These are phyloP conservation scores for Cossypha dichroa DNA, from an alignment of 2,797 vertebrate genomes.

Conservation along the genomic window DNA sequence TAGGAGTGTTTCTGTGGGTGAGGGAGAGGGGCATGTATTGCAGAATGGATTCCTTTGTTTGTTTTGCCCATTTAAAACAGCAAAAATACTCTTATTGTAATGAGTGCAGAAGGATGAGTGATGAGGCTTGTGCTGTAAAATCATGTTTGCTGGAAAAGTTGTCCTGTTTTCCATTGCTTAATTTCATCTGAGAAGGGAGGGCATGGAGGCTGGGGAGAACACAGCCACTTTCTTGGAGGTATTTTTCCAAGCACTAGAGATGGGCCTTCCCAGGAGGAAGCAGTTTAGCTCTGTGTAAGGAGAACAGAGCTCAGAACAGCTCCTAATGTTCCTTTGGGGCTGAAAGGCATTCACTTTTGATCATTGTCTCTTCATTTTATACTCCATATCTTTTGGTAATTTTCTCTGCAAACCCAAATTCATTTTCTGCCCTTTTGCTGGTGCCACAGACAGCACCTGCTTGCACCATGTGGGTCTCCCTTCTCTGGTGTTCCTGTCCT, in stretches of 20 bases:
- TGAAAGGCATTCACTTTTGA: background rate
- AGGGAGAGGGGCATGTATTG: background rate
- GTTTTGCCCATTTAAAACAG: slow-evolving; percentile 5
- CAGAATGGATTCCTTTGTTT: background rate
- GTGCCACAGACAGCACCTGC: background rate
- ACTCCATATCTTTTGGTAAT: background rate
- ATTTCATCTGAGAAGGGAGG: background rate
- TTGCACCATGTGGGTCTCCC: rapidly evolving
- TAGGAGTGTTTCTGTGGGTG: background rate
- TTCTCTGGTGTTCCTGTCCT: background rate
- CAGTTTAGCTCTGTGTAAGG: background rate
- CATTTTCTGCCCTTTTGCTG: background rate
- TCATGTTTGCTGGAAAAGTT: background rate
- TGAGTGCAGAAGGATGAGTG: background rate
- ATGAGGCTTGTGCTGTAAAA: background rate
- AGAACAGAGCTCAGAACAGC: background rate
- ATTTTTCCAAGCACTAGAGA: background rate
- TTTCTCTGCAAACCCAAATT: background rate
- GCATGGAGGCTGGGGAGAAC: background rate
- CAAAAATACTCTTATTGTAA: background rate
- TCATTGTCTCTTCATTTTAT: background rate
- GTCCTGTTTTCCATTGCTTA: slow-evolving; percentile 2
- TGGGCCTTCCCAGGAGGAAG: background rate
- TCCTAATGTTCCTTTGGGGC: background rate
- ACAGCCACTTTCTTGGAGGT: background rate